Evolutionary conservation across 1,140 invertebrate species (phyloP), one percentile per base, ranked within the genome.

Genomic region (Hyposmocoma kahamanoa): DNA sequence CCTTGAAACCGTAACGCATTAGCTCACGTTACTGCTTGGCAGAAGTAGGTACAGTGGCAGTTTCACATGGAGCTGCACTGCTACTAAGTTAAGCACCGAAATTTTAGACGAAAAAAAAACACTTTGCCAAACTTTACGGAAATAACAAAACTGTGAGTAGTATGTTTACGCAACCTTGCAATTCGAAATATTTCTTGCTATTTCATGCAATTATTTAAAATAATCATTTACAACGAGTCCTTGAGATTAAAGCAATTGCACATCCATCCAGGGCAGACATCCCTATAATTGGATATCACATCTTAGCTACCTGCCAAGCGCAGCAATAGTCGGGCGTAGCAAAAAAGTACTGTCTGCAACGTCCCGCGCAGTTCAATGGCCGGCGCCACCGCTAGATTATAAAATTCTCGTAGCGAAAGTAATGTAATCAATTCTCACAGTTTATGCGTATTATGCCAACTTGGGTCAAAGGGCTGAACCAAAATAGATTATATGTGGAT

Each of bases 261-360:
- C 53, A 57, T 58, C 48, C 67, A 65, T 62, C 53, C 49, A 45
- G 60, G 65, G 57, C 63, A 52, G 51, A 56, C 58, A 42, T 48
- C 53, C 65, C 71, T 79, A 74, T 79, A 76, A 72, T 79, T 79
- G 76, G 75, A 79, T 74, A 67, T 63, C 56, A 62, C 59, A 68
- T 66, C 65, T n/a, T 62, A 74, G 70, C 60, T 52, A 62, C 62
- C 62, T 62, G 66, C 58, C 62, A 60, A 60, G 47, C 58, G 60
- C 54, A 62, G 70, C 67, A 65, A n/a, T n/a, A n/a, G n/a, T n/a
- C n/a, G n/a, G 57, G 67, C 66, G 66, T 67, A 72, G 69, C 66
- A 76, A 77, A 76, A 77, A 61, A 75, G 66, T 67, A 61, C 53
- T 62, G 56, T 47, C 44, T 52, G 50, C 64, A 67, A 67, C 44